Evolutionary conservation across 2,888 invertebrate species (phyloP), one percentile per base, ranked within the genome.

Genomic region (Athripsodes cinereus): DNA sequence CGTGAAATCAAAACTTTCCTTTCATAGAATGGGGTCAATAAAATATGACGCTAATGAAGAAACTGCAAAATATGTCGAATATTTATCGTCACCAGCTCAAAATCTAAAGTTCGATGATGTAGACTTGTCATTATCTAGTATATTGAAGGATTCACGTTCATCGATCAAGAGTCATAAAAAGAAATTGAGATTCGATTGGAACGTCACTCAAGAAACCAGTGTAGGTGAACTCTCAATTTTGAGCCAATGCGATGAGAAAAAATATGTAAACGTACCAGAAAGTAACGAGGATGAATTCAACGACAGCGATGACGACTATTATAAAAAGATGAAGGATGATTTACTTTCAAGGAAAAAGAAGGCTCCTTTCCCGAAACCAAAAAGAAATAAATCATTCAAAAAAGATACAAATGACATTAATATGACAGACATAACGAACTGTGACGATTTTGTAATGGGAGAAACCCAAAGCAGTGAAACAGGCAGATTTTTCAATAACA

Each of bases 291-390:
- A 51, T 11, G 18, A 13, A 5, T 31, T 47, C 16, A 52, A 48
- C 8, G 49, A 53, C 47, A 50, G 22, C n/a, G 52, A 59, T 16
- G 50, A 34, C 13, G 47, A 51, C n/a, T 59, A 55, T 48, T 59
- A 59, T 20, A 51, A 31, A 3, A 55, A 26, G 16, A 59, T 59
- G 58, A 59, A 55, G 13, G 10, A 35, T 6, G 26, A 54, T 31
- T 40, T 59, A 8, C 20, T 55, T 3, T 19, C 53, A 8, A 54
- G 26, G 6, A 52, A 52, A n/a, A 50, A 53, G 19, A 16, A 19
- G 0, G 46, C 48, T n/a, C 16, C 21, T 2, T 5, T 47, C 16
- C 22, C 44, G 8, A 55, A 55, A 48, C 35, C 52, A 2, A 59
- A 59, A 22, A 35, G 58, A 26, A 55, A 6, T 10, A 46, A 51